Evolutionary conservation across 2,797 vertebrate genomes (phyloP).

Genomic region (Cetoscarus ocellatus): DNA sequence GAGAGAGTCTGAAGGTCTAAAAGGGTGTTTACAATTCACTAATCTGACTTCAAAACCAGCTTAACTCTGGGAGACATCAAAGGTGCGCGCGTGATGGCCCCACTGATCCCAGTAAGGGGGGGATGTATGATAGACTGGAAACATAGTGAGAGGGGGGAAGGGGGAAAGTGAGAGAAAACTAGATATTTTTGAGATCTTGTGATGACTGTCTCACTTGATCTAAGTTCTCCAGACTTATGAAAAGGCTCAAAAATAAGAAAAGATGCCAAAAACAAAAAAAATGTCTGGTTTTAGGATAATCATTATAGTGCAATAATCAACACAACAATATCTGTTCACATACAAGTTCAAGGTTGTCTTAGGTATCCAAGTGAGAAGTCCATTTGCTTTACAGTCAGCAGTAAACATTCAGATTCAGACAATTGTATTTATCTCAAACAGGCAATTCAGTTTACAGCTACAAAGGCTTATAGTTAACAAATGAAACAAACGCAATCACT

Average conservation of each 20-base stretch:
- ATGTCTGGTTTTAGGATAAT: constrained; percentile 23
- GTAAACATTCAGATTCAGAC: too few relatives aligned
- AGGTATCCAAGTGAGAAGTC: too few relatives aligned
- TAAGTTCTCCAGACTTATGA: constrained; percentile 53
- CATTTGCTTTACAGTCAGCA: too few relatives aligned
- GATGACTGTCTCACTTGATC: constrained; percentile 74
- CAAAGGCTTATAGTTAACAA: too few relatives aligned
- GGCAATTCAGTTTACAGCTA: too few relatives aligned
- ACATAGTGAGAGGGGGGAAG: constrained; percentile 66
- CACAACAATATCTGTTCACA: constrained; percentile 21
- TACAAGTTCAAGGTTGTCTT: not conserved
- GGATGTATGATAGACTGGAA: constrained; percentile 85
- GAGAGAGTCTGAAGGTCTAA: constrained; percentile 81
- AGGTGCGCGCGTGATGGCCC: constrained; percentile 84
- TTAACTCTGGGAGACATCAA: constrained; percentile 86
- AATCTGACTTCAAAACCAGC: constrained; percentile 86
- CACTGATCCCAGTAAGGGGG: constrained; percentile 83
- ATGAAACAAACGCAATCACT: too few relatives aligned
- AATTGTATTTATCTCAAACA: too few relatives aligned
- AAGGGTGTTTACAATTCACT: constrained; percentile 84
- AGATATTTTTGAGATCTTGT: constrained; percentile 78
- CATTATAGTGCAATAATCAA: constrained; percentile 29
- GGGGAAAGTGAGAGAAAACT: constrained; percentile 62
- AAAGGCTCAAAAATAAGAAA: constrained; percentile 51
- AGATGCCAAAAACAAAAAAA: not conserved